Base-by-base conservation (phyloP, 2,797 vertebrate genomes). In the Pachyuromys duprasi region DNA sequence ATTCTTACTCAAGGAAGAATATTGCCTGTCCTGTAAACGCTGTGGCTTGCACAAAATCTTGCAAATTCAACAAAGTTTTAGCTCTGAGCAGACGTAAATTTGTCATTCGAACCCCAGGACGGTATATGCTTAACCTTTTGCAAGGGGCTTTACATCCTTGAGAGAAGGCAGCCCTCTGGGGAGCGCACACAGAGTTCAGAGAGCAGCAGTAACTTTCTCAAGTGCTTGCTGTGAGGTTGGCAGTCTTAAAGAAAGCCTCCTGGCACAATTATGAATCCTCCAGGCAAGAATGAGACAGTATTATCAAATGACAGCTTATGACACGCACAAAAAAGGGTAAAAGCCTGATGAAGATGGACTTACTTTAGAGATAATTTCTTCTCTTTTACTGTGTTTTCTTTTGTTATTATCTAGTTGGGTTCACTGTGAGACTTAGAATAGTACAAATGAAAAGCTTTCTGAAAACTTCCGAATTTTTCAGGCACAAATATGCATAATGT, bases 1-100 rank as follows among this genome's bases (percentile, higher is more conserved):
- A 94, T 95, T 97, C 67, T 81, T 92, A 89, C 90, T 92, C 69
- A 96, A 45, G 86, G 82, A 94, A 93, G 96, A 94, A 96, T 96
- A 97, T 95, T 96, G 82, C 74, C 82, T 94, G 88, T 95, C 90
- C 88, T 91, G 67, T 86, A 96, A 97, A 89, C 87, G 95, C 95
- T 97, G 92, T 69, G 78, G 74, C n/a, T 97, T 96, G 95, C 97
- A 97, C 63, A 97, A 97, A 97, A 97, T 97, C 90, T 97, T 96
- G 94, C 91, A 97, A 97, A 97, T 97, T 69, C 96, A 94, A 95
- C 92, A 83, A 94, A 93, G 72, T 92, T 97, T 95, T 83, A 95
- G 74, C 90, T 96, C 90, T 91, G 89, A 83, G 42, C 86, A 93
- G 94, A 87, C 74, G 95, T 78, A 96, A 97, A 96, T 94, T 90